These are phyloP conservation scores for Drosophila pullipes DNA, from an alignment of 2,888 invertebrate species.

Conservation along the genomic window DNA sequence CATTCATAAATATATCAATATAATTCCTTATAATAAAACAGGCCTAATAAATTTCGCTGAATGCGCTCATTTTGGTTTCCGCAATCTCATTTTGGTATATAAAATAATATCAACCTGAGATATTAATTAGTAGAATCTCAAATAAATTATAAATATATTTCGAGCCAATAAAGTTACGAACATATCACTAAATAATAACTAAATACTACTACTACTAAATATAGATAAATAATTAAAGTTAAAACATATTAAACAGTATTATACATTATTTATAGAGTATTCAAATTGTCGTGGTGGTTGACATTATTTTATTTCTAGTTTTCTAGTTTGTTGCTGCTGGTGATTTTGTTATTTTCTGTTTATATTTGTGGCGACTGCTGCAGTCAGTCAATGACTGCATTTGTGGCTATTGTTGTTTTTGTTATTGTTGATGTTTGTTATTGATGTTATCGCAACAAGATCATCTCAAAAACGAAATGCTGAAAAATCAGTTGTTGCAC, in stretches of 20 bases:
- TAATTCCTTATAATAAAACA: neutral
- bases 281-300: neutral
- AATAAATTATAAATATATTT: neutral
- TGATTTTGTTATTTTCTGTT: slow-evolving; percentile 25
- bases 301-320: neutral
- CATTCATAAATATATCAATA: neutral
- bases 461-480: slow-evolving; percentile 50
- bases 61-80: neutral
- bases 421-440: slow-evolving; percentile 35
- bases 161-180: too few species aligned
- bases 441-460: slow-evolving; percentile 62
- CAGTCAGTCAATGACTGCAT: slow-evolving; percentile 63
- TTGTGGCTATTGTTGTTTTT: slow-evolving; percentile 38
- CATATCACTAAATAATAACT: neutral
- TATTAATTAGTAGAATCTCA: neutral
- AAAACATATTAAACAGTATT: neutral
- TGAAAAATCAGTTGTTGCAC: slow-evolving; percentile 35
- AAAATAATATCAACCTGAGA: neutral
- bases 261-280: slow-evolving; percentile 17
- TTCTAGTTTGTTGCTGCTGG: slow-evolving; percentile 6
- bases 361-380: slow-evolving; percentile 33
- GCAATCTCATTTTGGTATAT: neutral
- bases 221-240: neutral
- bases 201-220: neutral
- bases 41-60: neutral